phyloP scores from a whole-genome alignment of 1,140 invertebrate genomes.

The Neodiprion pinetum region DNA sequence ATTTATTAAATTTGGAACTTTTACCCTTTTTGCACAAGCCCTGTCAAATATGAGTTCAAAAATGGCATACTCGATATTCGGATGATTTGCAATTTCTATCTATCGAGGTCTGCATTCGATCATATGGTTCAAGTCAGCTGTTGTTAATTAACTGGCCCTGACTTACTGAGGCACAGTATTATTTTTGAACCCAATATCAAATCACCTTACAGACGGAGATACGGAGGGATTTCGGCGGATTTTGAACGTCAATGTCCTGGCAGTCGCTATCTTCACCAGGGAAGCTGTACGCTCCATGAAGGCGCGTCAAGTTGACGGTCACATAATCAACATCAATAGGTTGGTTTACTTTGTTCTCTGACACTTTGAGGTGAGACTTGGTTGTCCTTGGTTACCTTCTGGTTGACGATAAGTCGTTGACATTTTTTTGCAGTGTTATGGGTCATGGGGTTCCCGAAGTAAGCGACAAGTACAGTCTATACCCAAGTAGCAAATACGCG shows the following conservation, averaged over 20 bases:
- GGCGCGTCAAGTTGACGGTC: constrained; percentile 67
- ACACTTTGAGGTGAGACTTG: constrained; percentile 18
- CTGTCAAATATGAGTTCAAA: too few relatives aligned
- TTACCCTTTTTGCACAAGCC: too few relatives aligned
- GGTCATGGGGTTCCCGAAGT: constrained; percentile 33
- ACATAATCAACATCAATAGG: constrained; percentile 76
- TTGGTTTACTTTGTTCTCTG: constrained; percentile 31
- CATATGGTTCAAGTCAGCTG: too few relatives aligned
- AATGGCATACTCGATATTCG: too few relatives aligned
- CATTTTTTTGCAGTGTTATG: constrained; percentile 41
- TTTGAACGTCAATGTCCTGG: constrained; percentile 74
- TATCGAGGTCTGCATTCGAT: too few relatives aligned
- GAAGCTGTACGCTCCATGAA: constrained; percentile 73
- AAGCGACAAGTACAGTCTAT: constrained; percentile 32
- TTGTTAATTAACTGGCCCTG: too few relatives aligned
- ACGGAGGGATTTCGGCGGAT: constrained; percentile 61
- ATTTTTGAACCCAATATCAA: too few relatives aligned
- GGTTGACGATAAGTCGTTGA: constrained; percentile 8
- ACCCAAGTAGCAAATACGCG: constrained; percentile 62
- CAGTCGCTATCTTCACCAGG: constrained; percentile 69
- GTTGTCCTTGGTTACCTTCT: not conserved
- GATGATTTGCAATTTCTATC: too few relatives aligned
- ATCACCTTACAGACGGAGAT: constrained; percentile 45
- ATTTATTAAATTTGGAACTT: too few relatives aligned
- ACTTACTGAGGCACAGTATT: too few relatives aligned